A percentile compares a stretch with the other conserved stretches of the same genome.
Conservation (phyloP, 2,888 invertebrate species). For the Leptinotarsa peninsularis region DNA sequence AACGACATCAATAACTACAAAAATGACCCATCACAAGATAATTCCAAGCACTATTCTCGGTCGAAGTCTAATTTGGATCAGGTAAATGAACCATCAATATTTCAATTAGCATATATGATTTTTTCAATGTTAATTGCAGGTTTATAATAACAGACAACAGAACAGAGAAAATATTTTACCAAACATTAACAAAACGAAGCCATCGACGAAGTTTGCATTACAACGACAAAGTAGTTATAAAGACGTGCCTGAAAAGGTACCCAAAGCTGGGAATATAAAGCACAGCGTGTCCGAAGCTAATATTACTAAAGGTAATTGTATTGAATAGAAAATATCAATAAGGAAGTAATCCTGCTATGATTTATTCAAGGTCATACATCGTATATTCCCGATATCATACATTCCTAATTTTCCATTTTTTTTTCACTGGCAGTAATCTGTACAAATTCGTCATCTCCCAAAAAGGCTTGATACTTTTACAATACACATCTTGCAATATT, state of each 20-base stretch:
- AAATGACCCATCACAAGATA: slow-evolving; percentile 53
- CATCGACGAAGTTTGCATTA: slow-evolving; percentile 50
- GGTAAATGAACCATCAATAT: slow-evolving; percentile 31
- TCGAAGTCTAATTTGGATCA: slow-evolving; percentile 66
- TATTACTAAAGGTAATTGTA: slow-evolving; percentile 58
- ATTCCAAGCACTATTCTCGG: slow-evolving; percentile 60
- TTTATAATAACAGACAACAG: slow-evolving; percentile 59
- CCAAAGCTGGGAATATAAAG: slow-evolving; percentile 59
- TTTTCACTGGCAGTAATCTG: too few species aligned
- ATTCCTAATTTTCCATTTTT: too few species aligned
- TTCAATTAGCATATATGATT: not conserved
- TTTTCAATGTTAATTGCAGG: slow-evolving; percentile 41
- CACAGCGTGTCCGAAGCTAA: slow-evolving; percentile 65
- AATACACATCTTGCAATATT: too few species aligned
- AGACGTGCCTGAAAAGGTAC: slow-evolving; percentile 57
- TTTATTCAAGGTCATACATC: too few species aligned
- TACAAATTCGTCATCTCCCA: too few species aligned
- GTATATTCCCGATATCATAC: too few species aligned
- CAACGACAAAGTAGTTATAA: slow-evolving; percentile 65
- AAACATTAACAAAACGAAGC: slow-evolving; percentile 51
- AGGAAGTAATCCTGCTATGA: not conserved
- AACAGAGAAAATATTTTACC: slow-evolving; percentile 59
- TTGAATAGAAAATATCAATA: not conserved
- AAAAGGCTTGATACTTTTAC: too few species aligned
- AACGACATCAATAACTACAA: slow-evolving; percentile 61